Percentiles rank a stretch among this genome's conserved stretches.
Evolutionary conservation across 2,797 vertebrate genomes (phyloP).

Genomic region (Sebastiscus tertius): DNA sequence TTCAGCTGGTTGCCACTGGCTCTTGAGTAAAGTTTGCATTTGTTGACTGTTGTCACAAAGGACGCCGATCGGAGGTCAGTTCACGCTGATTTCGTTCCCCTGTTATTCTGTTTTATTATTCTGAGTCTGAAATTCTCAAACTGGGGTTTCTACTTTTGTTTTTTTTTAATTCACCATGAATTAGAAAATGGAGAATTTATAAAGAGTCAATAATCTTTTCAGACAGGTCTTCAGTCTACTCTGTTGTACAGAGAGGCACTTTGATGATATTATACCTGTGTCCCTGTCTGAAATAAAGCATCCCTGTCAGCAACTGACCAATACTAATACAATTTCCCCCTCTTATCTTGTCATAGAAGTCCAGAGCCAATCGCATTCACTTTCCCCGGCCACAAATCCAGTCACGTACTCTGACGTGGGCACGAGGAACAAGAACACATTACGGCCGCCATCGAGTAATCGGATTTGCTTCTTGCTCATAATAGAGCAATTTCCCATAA

Average conservation of each 20-base stretch:
- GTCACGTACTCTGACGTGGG: slow-evolving; percentile 47
- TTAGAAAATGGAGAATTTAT: neutral
- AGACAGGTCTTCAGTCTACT: neutral
- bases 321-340: slow-evolving; percentile 75
- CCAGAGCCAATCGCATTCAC: slow-evolving; percentile 64
- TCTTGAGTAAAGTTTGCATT: neutral
- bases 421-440: slow-evolving; percentile 53
- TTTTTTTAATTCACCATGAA: neutral
- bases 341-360: slow-evolving; percentile 51
- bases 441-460: slow-evolving; percentile 54
- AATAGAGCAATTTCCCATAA: slow-evolving; percentile 66
- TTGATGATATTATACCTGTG: slow-evolving; percentile 27
- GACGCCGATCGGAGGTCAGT: neutral
- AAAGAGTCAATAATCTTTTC: neutral
- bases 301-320: slow-evolving; percentile 57
- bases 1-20: slow-evolving; percentile 1
- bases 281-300: slow-evolving; percentile 46
- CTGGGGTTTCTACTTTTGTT: neutral
- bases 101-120: neutral
- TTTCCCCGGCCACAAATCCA: slow-evolving; percentile 50
- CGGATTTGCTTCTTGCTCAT: slow-evolving; percentile 68
- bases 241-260: slow-evolving; percentile 3
- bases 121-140: neutral
- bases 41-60: neutral
- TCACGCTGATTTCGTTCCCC: neutral